Conservation (phyloP, 2,797 vertebrate genomes). For the Phrynocephalus guinanensis region DNA sequence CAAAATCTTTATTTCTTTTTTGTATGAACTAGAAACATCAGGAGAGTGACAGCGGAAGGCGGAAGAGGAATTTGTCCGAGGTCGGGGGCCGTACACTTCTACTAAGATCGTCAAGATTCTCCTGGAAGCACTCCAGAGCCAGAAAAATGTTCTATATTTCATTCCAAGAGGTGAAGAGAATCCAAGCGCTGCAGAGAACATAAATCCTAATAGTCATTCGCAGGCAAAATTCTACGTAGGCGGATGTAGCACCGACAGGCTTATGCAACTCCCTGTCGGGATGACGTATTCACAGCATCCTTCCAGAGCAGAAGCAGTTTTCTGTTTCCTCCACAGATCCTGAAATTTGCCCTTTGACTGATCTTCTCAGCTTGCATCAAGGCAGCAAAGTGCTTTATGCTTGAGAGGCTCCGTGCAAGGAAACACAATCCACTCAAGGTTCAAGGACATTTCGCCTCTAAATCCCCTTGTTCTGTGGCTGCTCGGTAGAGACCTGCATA, state of each 20-base stretch:
- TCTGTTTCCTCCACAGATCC: constrained; percentile 36
- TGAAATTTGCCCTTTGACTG: constrained; percentile 39
- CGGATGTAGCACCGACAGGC: constrained; percentile 63
- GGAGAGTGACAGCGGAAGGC: not conserved
- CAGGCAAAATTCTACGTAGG: constrained; percentile 69
- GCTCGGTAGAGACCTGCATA: constrained; percentile 52
- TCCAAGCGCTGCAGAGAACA: constrained; percentile 52
- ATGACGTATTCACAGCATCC: constrained; percentile 60
- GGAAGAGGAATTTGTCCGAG: constrained; percentile 24
- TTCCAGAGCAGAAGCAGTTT: constrained; percentile 55
- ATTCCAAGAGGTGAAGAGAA: constrained; percentile 53
- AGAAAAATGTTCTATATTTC: constrained; percentile 53
- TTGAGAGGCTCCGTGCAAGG: constrained; percentile 25
- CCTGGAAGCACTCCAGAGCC: constrained; percentile 21
- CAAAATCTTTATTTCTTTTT: not conserved
- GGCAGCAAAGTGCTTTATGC: not conserved
- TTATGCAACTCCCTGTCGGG: constrained; percentile 67
- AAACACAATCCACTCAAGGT: constrained; percentile 28
- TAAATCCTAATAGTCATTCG: constrained; percentile 66
- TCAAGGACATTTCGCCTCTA: constrained; percentile 36
- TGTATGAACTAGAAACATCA: constrained; percentile 26
- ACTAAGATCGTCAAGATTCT: constrained; percentile 29
- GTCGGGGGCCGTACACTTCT: constrained; percentile 28
- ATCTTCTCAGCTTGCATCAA: constrained; percentile 54
- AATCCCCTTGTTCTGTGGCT: constrained; percentile 32